phyloP scores from a whole-genome alignment of 2,113 vertebrate genomes.

The Sclerurus mexicanus region DNA sequence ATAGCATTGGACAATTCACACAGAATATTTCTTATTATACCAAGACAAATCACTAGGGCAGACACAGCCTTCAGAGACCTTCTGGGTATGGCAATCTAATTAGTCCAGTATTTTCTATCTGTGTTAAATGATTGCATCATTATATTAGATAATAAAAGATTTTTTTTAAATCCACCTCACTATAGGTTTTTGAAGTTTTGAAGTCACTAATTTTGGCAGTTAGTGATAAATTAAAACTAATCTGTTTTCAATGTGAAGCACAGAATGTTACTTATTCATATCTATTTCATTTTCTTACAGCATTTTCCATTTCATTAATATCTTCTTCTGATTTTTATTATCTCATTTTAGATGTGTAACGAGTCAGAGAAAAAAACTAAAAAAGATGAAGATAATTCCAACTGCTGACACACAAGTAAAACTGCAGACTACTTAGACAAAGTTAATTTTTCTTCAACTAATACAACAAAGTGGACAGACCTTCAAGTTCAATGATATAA shows the following conservation, averaged over 20 bases:
- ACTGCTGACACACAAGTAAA: not conserved
- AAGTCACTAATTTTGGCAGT: slow-evolving; percentile 5
- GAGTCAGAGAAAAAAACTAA: not conserved
- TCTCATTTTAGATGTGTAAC: not conserved
- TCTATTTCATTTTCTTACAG: slow-evolving; percentile 8
- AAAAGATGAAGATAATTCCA: not conserved
- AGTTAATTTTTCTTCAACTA: slow-evolving; percentile 10
- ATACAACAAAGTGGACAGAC: not conserved
- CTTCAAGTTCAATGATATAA: slow-evolving; percentile 2
- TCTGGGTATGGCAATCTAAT: not conserved
- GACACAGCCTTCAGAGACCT: not conserved
- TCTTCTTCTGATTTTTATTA: slow-evolving; percentile 17
- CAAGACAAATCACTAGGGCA: not conserved
- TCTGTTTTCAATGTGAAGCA: not conserved
- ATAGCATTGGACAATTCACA: not conserved
- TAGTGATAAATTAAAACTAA: slow-evolving; percentile 11
- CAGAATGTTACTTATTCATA: slow-evolving; percentile 1
- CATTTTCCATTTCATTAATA: slow-evolving; percentile 5
- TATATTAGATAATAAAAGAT: not conserved
- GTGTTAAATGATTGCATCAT: not conserved
- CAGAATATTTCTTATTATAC: not conserved
- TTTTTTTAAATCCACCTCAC: not conserved
- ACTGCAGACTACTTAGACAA: not conserved
- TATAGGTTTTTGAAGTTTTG: not conserved
- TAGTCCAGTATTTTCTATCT: not conserved